A percentile compares a stretch with the other conserved stretches of the same genome.
Conservation (phyloP, 2,888 invertebrate genomes). For the Lagria hirta region DNA sequence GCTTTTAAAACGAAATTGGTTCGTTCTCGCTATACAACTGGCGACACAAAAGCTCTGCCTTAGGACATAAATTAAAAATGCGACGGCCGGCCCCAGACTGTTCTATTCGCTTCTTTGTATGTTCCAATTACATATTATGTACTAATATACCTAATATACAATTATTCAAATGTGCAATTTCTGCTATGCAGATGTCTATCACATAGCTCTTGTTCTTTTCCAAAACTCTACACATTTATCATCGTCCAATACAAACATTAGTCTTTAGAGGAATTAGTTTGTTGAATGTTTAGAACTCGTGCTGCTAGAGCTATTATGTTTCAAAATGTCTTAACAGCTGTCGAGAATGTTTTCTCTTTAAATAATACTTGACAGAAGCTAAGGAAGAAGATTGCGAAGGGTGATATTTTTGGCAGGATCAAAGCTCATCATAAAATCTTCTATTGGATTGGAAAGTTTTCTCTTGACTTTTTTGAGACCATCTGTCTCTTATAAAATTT, state of each 20-base stretch:
- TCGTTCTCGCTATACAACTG: conserved; percentile 46
- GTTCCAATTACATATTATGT: not conserved
- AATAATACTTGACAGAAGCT: no score
- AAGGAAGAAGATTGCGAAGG: no score
- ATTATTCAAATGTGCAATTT: conserved; percentile 18
- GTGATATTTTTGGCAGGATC: no score
- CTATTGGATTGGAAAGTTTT: no score
- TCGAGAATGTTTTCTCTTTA: conserved; percentile 15
- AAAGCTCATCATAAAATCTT: no score
- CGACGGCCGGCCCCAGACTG: conserved; percentile 23
- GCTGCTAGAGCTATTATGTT: conserved; percentile 20
- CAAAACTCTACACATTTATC: conserved; percentile 12
- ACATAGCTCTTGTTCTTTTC: no score
- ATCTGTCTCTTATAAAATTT: no score
- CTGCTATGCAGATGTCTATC: conserved; percentile 13
- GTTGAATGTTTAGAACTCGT: conserved; percentile 14
- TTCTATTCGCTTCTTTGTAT: conserved; percentile 13
- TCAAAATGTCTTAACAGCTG: conserved; percentile 23
- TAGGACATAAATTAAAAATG: conserved; percentile 44
- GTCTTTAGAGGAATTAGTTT: conserved; percentile 16
- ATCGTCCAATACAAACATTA: conserved; percentile 11
- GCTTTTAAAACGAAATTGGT: conserved; percentile 49
- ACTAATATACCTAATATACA: conserved; percentile 12
- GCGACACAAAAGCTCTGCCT: conserved; percentile 46
- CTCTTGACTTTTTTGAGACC: no score